A percentile compares a stretch with the other conserved stretches of the same genome.
Evolutionary conservation across 2,888 invertebrate species (phyloP).

Genomic region (Protodeltote pygarga): DNA sequence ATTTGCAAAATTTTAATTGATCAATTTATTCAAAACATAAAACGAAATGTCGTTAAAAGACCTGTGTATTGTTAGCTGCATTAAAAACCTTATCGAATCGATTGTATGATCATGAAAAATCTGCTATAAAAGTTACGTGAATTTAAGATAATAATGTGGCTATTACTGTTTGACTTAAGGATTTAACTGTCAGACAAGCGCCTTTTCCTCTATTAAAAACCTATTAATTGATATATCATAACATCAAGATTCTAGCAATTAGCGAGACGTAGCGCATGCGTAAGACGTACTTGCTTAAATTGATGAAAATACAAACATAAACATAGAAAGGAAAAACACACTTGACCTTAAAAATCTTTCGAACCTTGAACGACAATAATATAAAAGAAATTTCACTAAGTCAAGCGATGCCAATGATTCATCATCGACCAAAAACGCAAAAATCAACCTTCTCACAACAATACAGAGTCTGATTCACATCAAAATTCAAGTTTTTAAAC

Average conservation of each 20-base stretch:
- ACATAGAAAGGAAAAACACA: slow-evolving; percentile 7
- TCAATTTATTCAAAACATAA: background rate
- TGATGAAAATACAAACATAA: too few relatives aligned
- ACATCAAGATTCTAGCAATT: too few relatives aligned
- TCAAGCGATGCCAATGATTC: slow-evolving; percentile 51
- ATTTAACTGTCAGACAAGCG: too few relatives aligned
- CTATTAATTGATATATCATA: too few relatives aligned
- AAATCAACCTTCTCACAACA: slow-evolving; percentile 33
- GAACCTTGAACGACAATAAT: slow-evolving; percentile 47
- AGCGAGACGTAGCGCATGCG: too few relatives aligned
- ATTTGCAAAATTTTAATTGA: too few relatives aligned
- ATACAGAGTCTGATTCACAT: slow-evolving; percentile 20
- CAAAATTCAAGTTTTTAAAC: slow-evolving; percentile 7
- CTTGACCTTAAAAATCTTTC: slow-evolving; percentile 28
- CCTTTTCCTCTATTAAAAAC: too few relatives aligned
- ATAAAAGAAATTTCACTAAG: slow-evolving; percentile 58
- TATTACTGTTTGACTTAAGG: background rate
- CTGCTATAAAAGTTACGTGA: background rate
- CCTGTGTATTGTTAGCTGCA: background rate
- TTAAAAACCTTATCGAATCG: slow-evolving; percentile 21
- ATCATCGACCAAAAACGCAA: slow-evolving; percentile 42
- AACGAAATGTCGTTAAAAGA: slow-evolving; percentile 2
- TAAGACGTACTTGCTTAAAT: too few relatives aligned
- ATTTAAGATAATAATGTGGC: background rate
- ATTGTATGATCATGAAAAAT: slow-evolving; percentile 12